These are phyloP conservation scores for Ecliptopera silaceata DNA, from an alignment of 2,888 invertebrate genomes.

Conservation along the genomic window DNA sequence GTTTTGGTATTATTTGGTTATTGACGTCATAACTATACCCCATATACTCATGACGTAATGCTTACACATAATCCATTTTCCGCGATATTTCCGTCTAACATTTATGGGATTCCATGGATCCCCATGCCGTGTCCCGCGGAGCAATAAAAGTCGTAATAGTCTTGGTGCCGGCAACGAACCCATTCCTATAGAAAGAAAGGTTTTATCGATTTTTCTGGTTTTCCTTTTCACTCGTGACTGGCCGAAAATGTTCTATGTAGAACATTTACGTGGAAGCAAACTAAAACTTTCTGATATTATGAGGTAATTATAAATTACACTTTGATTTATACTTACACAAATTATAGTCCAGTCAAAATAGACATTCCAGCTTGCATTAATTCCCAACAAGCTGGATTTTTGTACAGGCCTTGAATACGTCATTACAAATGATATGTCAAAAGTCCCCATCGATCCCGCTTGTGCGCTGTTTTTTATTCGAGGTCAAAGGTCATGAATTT, in stretches of 20 bases:
- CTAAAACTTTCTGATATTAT: not conserved
- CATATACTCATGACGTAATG: not conserved
- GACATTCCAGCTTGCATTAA: no score
- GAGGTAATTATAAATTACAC: no score
- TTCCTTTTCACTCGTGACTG: slow-evolving; percentile 32
- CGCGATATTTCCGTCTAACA: not conserved
- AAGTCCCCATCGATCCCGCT: no score
- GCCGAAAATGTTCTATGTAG: slow-evolving; percentile 19
- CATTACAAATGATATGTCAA: no score
- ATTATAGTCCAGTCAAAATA: no score
- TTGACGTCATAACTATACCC: not conserved
- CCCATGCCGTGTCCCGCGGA: slow-evolving; percentile 9
- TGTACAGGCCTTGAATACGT: no score
- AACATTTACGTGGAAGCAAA: not conserved
- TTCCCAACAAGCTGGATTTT: no score
- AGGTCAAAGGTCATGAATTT: no score
- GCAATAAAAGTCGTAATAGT: slow-evolving; percentile 31
- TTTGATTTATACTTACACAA: no score
- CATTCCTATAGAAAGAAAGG: slow-evolving; percentile 23
- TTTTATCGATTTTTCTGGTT: slow-evolving; percentile 32
- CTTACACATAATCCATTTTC: not conserved
- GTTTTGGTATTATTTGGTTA: not conserved
- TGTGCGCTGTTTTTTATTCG: no score
- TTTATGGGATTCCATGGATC: not conserved
- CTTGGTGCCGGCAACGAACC: slow-evolving; percentile 29